Base-by-base conservation (phyloP, 2,888 invertebrate species). In the Gerosis bhagava region DNA sequence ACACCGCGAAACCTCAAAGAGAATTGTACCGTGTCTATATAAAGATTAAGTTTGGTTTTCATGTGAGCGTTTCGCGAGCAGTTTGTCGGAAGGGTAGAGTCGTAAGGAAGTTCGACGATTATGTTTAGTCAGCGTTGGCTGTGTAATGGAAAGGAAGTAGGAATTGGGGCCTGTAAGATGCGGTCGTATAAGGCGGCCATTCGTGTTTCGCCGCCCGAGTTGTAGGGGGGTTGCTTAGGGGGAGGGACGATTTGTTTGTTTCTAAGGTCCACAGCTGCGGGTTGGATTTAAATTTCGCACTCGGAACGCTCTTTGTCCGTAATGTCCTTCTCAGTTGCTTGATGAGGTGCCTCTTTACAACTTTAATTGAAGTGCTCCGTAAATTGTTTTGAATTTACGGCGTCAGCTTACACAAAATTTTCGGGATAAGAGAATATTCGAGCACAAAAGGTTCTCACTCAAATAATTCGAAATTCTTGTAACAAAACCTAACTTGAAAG, bases 81-180 rank as follows among this genome's bases (percentile, higher is more conserved):
- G 78, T 77, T 77, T 63, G 67, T 76, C 82, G 84, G 83, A 87
- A 86, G 86, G 87, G 87, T 84, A 83, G 69, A 84, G 81, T 83
- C 87, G 87, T 87, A 88, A 88, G 88, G 88, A 88, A 88, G 86
- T 87, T 84, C 80, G 77, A 69, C 86, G 87, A 88, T 87, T 88
- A 87, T 87, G 87, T 88, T 84, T 83, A 87, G 87, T 86, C 84
- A 84, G 87, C 83, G 75, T 67, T 80, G 72, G 72, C 75, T 74
- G 67, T 62, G 64, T 65, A 87, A 87, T 87, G 86, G 86, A 83
- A 88, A 88, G 87, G 86, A 88, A 88, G 87, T 84, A 78, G 84
- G 73, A 83, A 84, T 86, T 78, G 83, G 86, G 86, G 82, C 82
- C 83, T 82, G 86, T 87, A 87, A 87, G 87, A 87, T 86, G 86